phyloP scores from a whole-genome alignment of 2,113 vertebrate genomes.

The Phylloscopus whistleri region DNA sequence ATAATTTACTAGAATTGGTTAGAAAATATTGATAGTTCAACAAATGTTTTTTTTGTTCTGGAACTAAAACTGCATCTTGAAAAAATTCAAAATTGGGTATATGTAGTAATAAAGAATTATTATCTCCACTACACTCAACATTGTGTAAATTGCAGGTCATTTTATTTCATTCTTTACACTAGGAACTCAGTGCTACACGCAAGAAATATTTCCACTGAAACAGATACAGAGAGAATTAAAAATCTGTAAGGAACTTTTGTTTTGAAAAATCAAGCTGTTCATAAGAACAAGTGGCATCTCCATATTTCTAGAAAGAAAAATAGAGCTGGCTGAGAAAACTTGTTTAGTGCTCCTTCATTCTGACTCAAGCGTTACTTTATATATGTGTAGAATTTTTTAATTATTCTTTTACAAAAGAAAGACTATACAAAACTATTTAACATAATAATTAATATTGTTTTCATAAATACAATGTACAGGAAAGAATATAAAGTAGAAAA shows the following conservation, averaged over 20 bases:
- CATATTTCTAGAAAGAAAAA: background rate
- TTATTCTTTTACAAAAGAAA: background rate
- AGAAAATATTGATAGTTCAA: background rate
- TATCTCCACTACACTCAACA: background rate
- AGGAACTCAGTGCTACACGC: background rate
- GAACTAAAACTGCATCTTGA: background rate
- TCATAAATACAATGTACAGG: background rate
- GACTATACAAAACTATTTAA: background rate
- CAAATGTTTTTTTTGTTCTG: background rate
- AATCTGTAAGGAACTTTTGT: background rate
- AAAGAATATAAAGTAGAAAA: background rate
- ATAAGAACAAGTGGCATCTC: background rate
- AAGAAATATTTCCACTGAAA: background rate
- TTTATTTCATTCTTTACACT: background rate
- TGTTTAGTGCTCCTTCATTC: background rate
- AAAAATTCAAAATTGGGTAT: background rate
- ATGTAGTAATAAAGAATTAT: background rate
- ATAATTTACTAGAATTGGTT: background rate
- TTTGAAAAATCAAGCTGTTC: background rate
- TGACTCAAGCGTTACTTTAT: background rate
- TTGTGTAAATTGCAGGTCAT: background rate
- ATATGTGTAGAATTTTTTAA: background rate
- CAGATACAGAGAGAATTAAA: background rate
- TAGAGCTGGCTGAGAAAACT: background rate
- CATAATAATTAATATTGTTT: background rate